These are phyloP conservation scores for Ophraella communa DNA, from an alignment of 2,888 invertebrate species.

Conservation along the genomic window DNA sequence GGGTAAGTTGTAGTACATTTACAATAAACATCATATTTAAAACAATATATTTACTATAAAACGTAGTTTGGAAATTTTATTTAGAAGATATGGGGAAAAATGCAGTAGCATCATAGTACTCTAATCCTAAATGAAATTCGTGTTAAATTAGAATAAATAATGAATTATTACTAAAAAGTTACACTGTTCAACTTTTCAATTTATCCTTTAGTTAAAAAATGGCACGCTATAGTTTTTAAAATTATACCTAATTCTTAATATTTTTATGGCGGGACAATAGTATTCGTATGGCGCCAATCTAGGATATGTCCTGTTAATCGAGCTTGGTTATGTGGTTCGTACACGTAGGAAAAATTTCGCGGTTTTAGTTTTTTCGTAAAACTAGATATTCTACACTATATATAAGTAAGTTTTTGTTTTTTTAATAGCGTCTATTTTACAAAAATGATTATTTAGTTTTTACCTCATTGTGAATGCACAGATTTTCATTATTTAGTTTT, in stretches of 20 bases:
- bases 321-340: constrained; percentile 46
- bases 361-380: constrained; percentile 15
- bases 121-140: background rate
- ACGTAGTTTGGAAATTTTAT: background rate
- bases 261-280: constrained; percentile 45
- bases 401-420: background rate
- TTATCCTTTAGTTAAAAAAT: background rate
- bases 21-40: background rate
- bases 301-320: constrained; percentile 44
- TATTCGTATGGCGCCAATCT: constrained; percentile 41
- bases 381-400: constrained; percentile 2
- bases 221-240: background rate
- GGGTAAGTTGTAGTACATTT: constrained; percentile 3
- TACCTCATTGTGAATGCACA: background rate
- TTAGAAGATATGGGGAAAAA: background rate
- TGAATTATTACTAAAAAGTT: background rate
- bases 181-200: background rate
- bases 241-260: constrained; percentile 22
- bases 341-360: constrained; percentile 44
- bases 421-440: background rate
- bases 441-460: background rate
- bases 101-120: background rate
- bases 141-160: background rate
- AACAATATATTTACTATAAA: background rate
- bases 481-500: background rate